These are phyloP conservation scores for Criorhina ranunculi DNA, from an alignment of 2,888 invertebrate genomes.

Conservation along the genomic window DNA sequence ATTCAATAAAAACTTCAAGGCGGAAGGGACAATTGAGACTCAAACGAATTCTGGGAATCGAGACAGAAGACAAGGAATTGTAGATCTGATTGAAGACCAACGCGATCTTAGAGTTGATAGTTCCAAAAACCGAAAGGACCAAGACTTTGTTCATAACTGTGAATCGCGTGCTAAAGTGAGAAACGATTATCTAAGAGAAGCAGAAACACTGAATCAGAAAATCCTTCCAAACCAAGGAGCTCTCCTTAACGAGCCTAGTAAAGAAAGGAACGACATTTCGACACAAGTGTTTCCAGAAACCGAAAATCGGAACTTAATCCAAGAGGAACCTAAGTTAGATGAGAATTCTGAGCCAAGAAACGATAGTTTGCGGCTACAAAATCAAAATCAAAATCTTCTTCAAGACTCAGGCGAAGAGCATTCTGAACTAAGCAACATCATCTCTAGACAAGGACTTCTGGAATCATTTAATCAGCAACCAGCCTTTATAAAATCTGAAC, in stretches of 20 bases:
- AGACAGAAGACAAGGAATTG: background rate
- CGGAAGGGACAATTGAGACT: background rate
- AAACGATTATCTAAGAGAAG: background rate
- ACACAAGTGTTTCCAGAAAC: background rate
- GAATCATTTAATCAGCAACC: background rate
- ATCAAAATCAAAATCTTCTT: background rate
- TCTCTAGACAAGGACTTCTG: no score
- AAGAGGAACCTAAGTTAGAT: background rate
- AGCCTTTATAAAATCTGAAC: background rate
- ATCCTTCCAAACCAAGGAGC: background rate
- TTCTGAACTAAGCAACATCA: background rate
- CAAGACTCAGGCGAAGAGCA: background rate
- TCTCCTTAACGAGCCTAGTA: background rate
- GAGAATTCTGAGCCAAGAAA: background rate
- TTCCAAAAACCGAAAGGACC: no score
- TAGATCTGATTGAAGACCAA: background rate
- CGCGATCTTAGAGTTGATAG: no score
- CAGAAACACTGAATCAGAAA: background rate
- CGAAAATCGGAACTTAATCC: background rate
- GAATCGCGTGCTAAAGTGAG: background rate
- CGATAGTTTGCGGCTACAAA: background rate
- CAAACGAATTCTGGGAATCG: background rate
- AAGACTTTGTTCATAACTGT: no score
- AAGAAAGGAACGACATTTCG: background rate
- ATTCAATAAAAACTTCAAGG: background rate